Evolutionary conservation across 53 echinoderm and acorn worm species (phyloP).

Genomic region (Hippasteria phrygiana): DNA sequence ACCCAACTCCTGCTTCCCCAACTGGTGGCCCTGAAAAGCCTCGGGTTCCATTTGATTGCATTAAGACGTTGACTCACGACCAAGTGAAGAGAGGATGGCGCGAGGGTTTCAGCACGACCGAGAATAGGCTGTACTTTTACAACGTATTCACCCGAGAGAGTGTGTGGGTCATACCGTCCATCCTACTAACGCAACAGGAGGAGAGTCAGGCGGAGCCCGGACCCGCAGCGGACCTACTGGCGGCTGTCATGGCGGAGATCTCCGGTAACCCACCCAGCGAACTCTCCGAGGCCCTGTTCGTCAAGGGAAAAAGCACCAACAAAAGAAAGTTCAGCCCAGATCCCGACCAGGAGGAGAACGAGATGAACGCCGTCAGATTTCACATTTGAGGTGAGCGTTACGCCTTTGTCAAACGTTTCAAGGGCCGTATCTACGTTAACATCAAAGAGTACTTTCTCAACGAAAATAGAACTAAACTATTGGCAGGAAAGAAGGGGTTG

Average conservation of each 20-base stretch:
- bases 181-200: neutral
- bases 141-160: constrained; percentile 11
- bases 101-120: constrained; percentile 8
- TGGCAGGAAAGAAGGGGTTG: constrained; percentile 55
- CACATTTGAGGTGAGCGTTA: constrained; percentile 34
- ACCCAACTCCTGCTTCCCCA: neutral
- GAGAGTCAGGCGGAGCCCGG: neutral
- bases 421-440: constrained; percentile 28
- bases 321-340: constrained; percentile 33
- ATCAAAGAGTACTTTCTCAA: constrained; percentile 5
- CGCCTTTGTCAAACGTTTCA: constrained; percentile 42
- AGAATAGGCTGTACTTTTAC: constrained; percentile 13
- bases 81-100: constrained; percentile 29
- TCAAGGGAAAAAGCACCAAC: neutral
- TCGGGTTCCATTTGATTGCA: neutral
- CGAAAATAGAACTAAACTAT: neutral
- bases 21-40: neutral
- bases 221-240: neutral
- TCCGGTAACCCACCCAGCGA: neutral
- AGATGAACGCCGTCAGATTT: neutral
- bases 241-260: constrained; percentile 2
- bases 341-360: constrained; percentile 27
- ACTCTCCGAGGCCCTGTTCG: neutral
- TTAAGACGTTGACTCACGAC: neutral
- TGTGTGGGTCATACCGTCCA: neutral